Percentiles rank a stretch among this genome's conserved stretches.
These are phyloP conservation scores for Trachelus stipa DNA, from an alignment of 2,888 invertebrate species.

Conservation along the genomic window DNA sequence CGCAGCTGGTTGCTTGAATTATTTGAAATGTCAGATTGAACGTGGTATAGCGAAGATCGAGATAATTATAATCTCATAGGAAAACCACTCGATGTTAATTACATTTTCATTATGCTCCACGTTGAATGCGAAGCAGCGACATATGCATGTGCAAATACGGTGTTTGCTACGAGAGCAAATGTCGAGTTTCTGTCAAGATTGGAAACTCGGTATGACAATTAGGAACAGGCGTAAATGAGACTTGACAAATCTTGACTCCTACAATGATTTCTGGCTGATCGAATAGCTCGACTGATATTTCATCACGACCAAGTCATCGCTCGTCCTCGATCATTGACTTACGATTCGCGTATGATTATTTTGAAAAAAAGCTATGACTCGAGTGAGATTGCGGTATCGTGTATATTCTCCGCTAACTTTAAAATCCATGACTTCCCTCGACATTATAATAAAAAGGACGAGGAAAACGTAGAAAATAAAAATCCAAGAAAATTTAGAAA, in stretches of 20 bases:
- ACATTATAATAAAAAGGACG: neutral
- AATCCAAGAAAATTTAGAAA: neutral
- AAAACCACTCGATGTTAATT: conserved; percentile 31
- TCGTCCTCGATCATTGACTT: neutral
- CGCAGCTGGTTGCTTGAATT: neutral
- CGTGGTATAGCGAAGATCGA: conserved; percentile 21
- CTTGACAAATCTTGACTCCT: neutral
- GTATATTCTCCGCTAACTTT: neutral
- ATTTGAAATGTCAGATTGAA: neutral
- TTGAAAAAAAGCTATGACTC: neutral
- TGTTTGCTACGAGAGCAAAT: neutral
- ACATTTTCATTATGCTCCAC: conserved; percentile 28
- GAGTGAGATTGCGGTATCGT: neutral
- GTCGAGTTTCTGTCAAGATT: neutral
- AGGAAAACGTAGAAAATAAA: neutral
- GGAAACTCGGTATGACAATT: neutral
- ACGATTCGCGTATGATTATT: neutral
- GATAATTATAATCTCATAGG: conserved; percentile 36
- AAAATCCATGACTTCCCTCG: neutral
- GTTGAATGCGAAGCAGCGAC: neutral
- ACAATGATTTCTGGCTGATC: neutral
- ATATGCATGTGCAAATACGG: neutral
- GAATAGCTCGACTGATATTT: neutral
- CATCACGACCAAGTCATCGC: neutral
- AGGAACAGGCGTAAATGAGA: neutral